phyloP scores from a whole-genome alignment of 2,888 invertebrate genomes.

The Perizoma affinitatum region DNA sequence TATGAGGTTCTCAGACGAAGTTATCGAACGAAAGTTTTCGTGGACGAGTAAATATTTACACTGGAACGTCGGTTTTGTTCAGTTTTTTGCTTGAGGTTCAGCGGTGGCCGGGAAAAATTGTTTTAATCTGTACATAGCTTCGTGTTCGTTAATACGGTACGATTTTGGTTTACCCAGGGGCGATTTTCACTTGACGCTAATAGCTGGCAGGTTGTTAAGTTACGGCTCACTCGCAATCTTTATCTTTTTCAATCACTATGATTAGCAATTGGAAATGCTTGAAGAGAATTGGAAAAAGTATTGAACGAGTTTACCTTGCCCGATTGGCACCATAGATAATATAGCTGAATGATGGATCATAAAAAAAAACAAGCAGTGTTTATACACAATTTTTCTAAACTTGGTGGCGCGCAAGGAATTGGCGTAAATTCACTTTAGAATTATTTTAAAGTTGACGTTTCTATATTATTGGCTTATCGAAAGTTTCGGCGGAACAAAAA shows the following conservation, averaged over 20 bases:
- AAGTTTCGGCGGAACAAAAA: no score
- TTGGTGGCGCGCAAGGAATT: no score
- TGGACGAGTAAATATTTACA: slow-evolving; percentile 75
- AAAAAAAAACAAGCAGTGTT: no score
- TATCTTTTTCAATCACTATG: slow-evolving; percentile 32
- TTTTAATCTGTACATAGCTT: slow-evolving; percentile 55
- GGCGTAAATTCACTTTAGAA: no score
- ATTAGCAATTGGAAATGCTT: slow-evolving; percentile 5
- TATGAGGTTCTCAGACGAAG: slow-evolving; percentile 54
- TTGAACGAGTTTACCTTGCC: no score
- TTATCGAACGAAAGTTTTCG: slow-evolving; percentile 72
- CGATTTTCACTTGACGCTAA: slow-evolving; percentile 43
- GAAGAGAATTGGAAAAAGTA: no score
- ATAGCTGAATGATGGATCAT: no score
- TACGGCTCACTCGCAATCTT: slow-evolving; percentile 18
- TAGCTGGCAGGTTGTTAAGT: slow-evolving; percentile 31
- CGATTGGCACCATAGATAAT: no score
- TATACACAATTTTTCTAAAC: no score
- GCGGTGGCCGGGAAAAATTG: slow-evolving; percentile 64
- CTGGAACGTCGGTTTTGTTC: slow-evolving; percentile 63
- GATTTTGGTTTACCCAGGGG: slow-evolving; percentile 43
- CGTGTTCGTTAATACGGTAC: slow-evolving; percentile 55
- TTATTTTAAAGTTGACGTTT: no score
- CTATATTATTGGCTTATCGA: no score
- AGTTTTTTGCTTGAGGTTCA: slow-evolving; percentile 65